Base-by-base conservation (phyloP, 2,888 invertebrate species). In the Miltochrista miniata region DNA sequence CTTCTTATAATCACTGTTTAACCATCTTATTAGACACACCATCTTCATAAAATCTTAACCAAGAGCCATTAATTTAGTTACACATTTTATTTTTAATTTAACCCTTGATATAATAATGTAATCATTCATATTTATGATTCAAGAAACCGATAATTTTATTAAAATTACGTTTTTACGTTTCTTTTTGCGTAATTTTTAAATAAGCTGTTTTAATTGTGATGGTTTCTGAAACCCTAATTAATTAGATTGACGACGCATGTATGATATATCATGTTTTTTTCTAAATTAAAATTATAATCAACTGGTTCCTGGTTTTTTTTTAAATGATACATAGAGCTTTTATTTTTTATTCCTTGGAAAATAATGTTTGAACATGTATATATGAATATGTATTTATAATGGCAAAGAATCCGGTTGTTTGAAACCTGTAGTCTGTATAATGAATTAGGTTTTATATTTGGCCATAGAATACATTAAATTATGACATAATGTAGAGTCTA, bases 31-130 rank as follows among this genome's bases (percentile, higher is more conserved):
- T 41, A 54, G 48, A 52, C 53, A 56, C 37, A 43, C 50, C 56
- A 56, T 54, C 46, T 18, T 47, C 64, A 67, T 68, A 18, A 41
- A 11, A 47, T 45, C 39, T 33, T 53, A 45, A 55, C 55, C 53
- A 38, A 12, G 12, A 35, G 34, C 41, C n/a, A 39, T 61, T 57
- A 50, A 52, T 43, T 57, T 36, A 10, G 33, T 7, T 33, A n/a
- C 43, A 33, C 14, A 36, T 13, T 39, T 45, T 41, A 24, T 24
- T 15, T 31, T 11, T 38, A 37, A 11, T 38, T 3, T 38, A 18
- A 0, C 14, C 33, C 18, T 8, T 10, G 35, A 10, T 24, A 29
- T 24, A 35, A 29, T 35, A 29, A 13, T 3, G 10, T 5, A 34
- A 43, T 24, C 10, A 43, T 24, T 35, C 18, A 35, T 44, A 35